Conservation (phyloP, 2,113 vertebrate genomes). For the Pelobates fuscus region DNA sequence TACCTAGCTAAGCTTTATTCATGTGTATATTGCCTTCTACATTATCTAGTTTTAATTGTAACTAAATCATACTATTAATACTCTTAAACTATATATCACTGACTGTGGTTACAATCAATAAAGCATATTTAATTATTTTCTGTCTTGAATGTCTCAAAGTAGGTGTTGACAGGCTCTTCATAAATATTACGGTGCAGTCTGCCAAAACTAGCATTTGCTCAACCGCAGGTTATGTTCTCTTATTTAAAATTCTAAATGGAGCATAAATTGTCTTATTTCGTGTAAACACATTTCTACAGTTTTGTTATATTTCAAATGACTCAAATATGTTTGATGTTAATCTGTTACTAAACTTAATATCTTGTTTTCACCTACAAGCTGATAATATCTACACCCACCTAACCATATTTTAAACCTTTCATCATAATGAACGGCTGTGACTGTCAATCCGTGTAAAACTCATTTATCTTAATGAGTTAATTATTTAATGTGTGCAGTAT, state of each 20-base stretch:
- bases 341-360: background rate
- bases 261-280: background rate
- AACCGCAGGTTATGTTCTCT: slow-evolving; percentile 21
- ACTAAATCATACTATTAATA: too few relatives aligned
- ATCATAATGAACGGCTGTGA: background rate
- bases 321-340: background rate
- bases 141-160: slow-evolving; percentile 33
- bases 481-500: too few relatives aligned
- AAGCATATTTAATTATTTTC: slow-evolving; percentile 42
- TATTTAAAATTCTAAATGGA: slow-evolving; percentile 19
- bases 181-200: slow-evolving; percentile 41
- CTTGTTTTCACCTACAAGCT: background rate
- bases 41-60: too few relatives aligned
- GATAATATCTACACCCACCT: background rate
- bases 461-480: background rate
- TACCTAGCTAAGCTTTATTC: too few relatives aligned
- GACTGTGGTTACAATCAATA: background rate
- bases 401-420: background rate
- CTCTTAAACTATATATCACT: too few relatives aligned
- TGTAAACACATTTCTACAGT: background rate
- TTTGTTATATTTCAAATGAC: background rate
- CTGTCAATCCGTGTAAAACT: background rate
- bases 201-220: slow-evolving; percentile 38
- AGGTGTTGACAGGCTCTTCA: slow-evolving; percentile 34
- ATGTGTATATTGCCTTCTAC: too few relatives aligned